Conservation (phyloP, 2,888 invertebrate genomes). For the Coelopa pilipes region DNA sequence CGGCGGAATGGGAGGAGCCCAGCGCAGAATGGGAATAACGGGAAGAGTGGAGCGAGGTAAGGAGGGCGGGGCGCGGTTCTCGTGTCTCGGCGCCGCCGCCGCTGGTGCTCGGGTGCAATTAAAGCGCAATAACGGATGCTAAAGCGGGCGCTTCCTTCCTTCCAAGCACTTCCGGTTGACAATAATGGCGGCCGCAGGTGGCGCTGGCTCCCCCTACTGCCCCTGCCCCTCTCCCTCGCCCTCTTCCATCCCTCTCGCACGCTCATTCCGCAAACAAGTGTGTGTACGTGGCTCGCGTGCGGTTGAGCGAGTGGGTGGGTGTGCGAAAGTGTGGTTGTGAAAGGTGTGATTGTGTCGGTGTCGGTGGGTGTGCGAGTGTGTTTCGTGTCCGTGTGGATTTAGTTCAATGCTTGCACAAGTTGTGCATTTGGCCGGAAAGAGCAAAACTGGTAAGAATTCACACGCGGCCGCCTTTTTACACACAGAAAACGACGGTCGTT, state of each 20-base stretch:
- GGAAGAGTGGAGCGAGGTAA: too few relatives aligned
- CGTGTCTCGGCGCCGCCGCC: slow-evolving; percentile 21
- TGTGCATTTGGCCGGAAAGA: slow-evolving; percentile 19
- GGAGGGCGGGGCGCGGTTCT: too few relatives aligned
- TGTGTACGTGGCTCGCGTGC: not conserved
- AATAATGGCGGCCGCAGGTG: slow-evolving; percentile 19
- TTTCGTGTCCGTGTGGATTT: not conserved
- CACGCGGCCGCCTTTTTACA: not conserved
- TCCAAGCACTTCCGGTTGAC: slow-evolving; percentile 26
- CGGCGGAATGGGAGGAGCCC: too few relatives aligned
- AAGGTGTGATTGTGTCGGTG: not conserved
- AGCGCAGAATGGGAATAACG: too few relatives aligned
- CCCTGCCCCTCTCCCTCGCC: too few relatives aligned
- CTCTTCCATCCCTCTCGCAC: not conserved
- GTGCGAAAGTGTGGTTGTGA: not conserved
- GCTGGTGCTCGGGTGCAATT: slow-evolving; percentile 40
- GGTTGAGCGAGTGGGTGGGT: not conserved
- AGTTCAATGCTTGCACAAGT: slow-evolving; percentile 21
- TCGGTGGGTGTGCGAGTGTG: not conserved
- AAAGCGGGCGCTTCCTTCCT: slow-evolving; percentile 33
- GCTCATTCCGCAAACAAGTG: slow-evolving; percentile 20
- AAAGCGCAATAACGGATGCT: slow-evolving; percentile 43
- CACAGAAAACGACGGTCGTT: not conserved
- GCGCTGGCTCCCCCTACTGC: not conserved
- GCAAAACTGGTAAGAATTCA: not conserved